Evolutionary conservation across 1,140 invertebrate genomes (phyloP).

Genomic region (Aporrectodea caliginosa): DNA sequence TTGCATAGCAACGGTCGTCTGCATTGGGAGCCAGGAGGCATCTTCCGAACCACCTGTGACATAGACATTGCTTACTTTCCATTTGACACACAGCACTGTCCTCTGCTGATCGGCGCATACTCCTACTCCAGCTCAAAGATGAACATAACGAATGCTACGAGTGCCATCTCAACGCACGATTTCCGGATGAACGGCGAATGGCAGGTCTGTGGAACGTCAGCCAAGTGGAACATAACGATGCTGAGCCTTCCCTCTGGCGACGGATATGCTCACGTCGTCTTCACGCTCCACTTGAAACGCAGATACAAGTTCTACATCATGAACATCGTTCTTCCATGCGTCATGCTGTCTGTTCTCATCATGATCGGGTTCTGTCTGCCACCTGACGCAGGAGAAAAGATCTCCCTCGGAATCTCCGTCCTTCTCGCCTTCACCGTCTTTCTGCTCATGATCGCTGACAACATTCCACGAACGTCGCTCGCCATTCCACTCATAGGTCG

Average conservation of each 20-base stretch:
- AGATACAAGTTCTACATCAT: too few species aligned
- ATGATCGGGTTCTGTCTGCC: slow-evolving; percentile 38
- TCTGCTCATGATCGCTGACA: too few species aligned
- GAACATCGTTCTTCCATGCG: too few species aligned
- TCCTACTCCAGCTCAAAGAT: slow-evolving; percentile 28
- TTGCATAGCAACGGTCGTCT: slow-evolving; percentile 58
- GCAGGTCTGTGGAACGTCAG: slow-evolving; percentile 13
- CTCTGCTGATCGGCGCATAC: slow-evolving; percentile 63
- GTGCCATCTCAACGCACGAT: slow-evolving; percentile 19
- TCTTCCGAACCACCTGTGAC: too few species aligned
- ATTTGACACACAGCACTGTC: slow-evolving; percentile 91
- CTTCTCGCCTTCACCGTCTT: slow-evolving; percentile 33
- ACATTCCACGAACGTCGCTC: slow-evolving; percentile 26
- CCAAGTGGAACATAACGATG: slow-evolving; percentile 25
- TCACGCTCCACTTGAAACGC: too few species aligned
- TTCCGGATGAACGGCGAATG: slow-evolving; percentile 29
- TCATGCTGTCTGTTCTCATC: too few species aligned
- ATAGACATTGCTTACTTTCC: slow-evolving; percentile 98
- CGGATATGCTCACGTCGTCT: too few species aligned
- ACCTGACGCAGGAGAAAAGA: too few species aligned
- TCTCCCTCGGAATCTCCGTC: too few species aligned
- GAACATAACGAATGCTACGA: slow-evolving; percentile 29
- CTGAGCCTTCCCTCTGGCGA: slow-evolving; percentile 11
- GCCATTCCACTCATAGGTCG: slow-evolving; percentile 26
- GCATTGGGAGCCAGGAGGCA: too few species aligned